phyloP scores from a whole-genome alignment of 2,797 vertebrate species.

The Cuniculus paca region DNA sequence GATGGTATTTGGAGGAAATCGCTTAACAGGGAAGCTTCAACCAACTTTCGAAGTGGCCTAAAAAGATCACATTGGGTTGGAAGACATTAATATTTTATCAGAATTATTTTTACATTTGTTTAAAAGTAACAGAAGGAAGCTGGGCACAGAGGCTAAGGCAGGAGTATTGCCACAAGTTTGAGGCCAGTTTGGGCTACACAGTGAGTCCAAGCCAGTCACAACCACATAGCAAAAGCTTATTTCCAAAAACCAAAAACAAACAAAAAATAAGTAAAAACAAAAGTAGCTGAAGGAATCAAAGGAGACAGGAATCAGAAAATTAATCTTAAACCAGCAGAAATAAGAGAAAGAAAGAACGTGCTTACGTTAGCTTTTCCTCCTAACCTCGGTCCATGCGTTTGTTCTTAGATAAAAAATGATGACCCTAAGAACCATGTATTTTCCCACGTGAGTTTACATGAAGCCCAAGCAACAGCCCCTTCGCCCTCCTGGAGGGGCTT shows the following conservation, averaged over 20 bases:
- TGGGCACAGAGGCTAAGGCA: not conserved
- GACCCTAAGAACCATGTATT: not conserved
- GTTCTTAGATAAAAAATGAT: not conserved
- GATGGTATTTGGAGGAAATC: not conserved
- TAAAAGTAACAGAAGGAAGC: not conserved
- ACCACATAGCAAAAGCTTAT: not conserved
- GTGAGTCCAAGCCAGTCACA: not conserved
- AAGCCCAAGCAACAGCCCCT: constrained; percentile 90
- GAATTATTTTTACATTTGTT: constrained; percentile 21
- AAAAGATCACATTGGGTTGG: not conserved
- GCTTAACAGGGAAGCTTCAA: not conserved
- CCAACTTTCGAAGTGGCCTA: not conserved
- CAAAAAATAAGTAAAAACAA: not conserved
- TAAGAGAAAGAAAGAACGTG: not conserved
- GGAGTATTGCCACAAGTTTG: not conserved
- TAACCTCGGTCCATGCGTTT: not conserved
- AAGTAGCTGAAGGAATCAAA: not conserved
- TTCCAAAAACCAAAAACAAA: not conserved
- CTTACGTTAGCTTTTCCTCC: not conserved
- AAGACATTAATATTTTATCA: not conserved
- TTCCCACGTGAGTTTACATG: constrained; percentile 87
- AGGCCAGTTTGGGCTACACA: not conserved
- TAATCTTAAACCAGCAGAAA: not conserved
- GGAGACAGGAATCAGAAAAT: not conserved
- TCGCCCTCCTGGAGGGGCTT: constrained; percentile 94